phyloP scores from a whole-genome alignment of 2,888 invertebrate species.

The Emmelina monodactyla region DNA sequence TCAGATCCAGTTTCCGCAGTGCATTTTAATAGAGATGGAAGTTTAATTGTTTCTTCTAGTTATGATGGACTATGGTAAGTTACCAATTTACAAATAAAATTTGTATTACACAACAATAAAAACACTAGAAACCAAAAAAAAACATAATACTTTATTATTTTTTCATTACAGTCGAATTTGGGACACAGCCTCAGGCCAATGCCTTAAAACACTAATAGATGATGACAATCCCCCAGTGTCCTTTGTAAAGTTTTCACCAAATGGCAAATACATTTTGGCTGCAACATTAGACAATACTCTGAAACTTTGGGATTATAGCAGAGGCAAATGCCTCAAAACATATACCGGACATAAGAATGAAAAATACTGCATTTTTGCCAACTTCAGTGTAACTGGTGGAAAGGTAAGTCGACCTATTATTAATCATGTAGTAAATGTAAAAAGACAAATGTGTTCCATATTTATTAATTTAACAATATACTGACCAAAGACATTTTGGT shows the following conservation, averaged over 20 bases:
- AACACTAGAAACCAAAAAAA: background rate
- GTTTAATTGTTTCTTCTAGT: slow-evolving; percentile 97
- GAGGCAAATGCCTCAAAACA: slow-evolving; percentile 97
- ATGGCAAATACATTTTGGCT: slow-evolving; percentile 98
- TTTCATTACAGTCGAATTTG: slow-evolving; percentile 87
- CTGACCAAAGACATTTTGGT: too few species aligned
- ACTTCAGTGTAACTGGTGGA: slow-evolving; percentile 99
- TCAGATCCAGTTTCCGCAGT: slow-evolving; percentile 99
- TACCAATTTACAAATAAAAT: background rate
- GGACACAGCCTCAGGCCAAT: slow-evolving; percentile 99
- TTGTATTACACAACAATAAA: background rate
- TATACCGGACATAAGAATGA: slow-evolving; percentile 99
- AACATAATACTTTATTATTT: background rate
- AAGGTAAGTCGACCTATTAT: too few species aligned
- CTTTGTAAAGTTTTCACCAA: slow-evolving; percentile 99
- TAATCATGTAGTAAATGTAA: too few species aligned
- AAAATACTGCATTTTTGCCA: slow-evolving; percentile 99
- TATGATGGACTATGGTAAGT: slow-evolving; percentile 96
- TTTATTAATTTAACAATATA: too few species aligned
- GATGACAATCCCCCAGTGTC: slow-evolving; percentile 99
- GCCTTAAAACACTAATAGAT: slow-evolving; percentile 98
- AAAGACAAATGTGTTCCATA: too few species aligned
- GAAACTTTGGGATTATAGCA: slow-evolving; percentile 99
- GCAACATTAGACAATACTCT: slow-evolving; percentile 98
- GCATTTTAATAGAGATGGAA: slow-evolving; percentile 98